Conservation (phyloP, 2,888 invertebrate species). For the Hipparchia sbordonii region DNA sequence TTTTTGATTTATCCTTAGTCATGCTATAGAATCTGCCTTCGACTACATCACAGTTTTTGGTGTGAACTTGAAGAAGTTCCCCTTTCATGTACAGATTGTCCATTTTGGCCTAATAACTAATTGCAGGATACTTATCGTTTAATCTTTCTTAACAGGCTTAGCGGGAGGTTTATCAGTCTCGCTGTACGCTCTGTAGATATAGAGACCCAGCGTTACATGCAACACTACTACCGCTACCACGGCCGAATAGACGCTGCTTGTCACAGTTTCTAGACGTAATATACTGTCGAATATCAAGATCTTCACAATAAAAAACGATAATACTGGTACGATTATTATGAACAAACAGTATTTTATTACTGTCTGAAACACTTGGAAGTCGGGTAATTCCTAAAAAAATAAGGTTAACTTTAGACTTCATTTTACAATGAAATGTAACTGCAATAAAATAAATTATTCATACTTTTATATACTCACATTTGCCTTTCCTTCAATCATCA, state of each 20-base stretch:
- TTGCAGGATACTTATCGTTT: slow-evolving; percentile 22
- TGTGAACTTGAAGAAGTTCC: slow-evolving; percentile 74
- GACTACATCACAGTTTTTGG: slow-evolving; percentile 68
- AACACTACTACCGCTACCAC: slow-evolving; percentile 88
- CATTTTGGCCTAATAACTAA: slow-evolving; percentile 56
- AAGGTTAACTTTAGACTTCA: slow-evolving; percentile 16
- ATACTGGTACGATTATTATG: slow-evolving; percentile 89
- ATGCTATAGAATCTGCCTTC: slow-evolving; percentile 76
- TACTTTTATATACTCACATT: slow-evolving; percentile 66
- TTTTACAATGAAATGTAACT: slow-evolving; percentile 11
- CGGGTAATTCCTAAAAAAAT: slow-evolving; percentile 84
- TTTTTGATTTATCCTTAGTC: slow-evolving; percentile 71
- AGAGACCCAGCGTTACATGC: slow-evolving; percentile 89
- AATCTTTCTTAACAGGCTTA: slow-evolving; percentile 76
- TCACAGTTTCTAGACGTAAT: slow-evolving; percentile 76
- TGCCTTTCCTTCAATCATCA: slow-evolving; percentile 80
- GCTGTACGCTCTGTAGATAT: slow-evolving; percentile 90
- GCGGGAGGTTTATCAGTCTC: slow-evolving; percentile 68
- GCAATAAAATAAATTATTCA: not conserved
- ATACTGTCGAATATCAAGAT: slow-evolving; percentile 87
- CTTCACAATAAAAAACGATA: slow-evolving; percentile 89
- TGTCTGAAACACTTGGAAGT: slow-evolving; percentile 88
- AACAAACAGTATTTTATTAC: slow-evolving; percentile 89
- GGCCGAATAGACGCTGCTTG: slow-evolving; percentile 91
- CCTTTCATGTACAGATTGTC: slow-evolving; percentile 76